Evolutionary conservation across 1,140 invertebrate genomes (phyloP).

Genomic region (Drosophila pruinosa): DNA sequence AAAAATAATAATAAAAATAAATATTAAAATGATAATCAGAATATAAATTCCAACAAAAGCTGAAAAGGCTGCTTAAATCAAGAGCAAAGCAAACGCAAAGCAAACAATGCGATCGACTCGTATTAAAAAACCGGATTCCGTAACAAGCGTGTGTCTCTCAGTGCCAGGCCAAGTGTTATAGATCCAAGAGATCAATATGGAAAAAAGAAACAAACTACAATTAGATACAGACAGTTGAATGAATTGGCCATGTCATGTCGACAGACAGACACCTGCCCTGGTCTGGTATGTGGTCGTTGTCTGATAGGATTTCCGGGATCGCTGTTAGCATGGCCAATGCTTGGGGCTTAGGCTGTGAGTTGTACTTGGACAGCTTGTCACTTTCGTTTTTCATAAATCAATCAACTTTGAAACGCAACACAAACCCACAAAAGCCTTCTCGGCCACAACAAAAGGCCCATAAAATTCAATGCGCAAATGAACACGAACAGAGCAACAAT

Average conservation of each 20-base stretch:
- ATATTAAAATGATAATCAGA: conserved; percentile 33
- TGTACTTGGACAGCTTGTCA: conserved; percentile 22
- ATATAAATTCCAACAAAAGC: conserved; percentile 9
- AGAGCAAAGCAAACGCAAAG: conserved; percentile 38
- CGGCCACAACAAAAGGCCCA: conserved; percentile 13
- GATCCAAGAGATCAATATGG: conserved; percentile 44
- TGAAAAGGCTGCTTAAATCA: conserved; percentile 41
- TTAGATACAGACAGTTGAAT: conserved; percentile 4
- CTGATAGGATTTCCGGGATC: conserved; percentile 71
- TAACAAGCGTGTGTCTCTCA: conserved; percentile 24
- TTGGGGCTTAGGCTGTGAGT: not conserved
- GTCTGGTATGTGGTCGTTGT: not conserved
- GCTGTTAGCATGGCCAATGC: conserved; percentile 29
- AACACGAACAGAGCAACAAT: conserved; percentile 6
- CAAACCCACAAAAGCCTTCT: conserved; percentile 37
- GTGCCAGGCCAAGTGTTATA: conserved; percentile 38
- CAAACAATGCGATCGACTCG: conserved; percentile 20
- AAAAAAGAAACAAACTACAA: conserved; percentile 31
- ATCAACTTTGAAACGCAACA: conserved; percentile 40
- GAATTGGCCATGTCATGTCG: conserved; percentile 26
- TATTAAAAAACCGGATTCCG: conserved; percentile 61
- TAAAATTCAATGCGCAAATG: conserved; percentile 33
- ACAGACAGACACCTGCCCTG: conserved; percentile 45
- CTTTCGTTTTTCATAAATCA: conserved; percentile 54
- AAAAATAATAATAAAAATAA: conserved; percentile 5